Percentiles rank a stretch among this genome's conserved stretches.
phyloP scores from a whole-genome alignment of 2,888 invertebrate species.

The Synanthedon vespiformis region DNA sequence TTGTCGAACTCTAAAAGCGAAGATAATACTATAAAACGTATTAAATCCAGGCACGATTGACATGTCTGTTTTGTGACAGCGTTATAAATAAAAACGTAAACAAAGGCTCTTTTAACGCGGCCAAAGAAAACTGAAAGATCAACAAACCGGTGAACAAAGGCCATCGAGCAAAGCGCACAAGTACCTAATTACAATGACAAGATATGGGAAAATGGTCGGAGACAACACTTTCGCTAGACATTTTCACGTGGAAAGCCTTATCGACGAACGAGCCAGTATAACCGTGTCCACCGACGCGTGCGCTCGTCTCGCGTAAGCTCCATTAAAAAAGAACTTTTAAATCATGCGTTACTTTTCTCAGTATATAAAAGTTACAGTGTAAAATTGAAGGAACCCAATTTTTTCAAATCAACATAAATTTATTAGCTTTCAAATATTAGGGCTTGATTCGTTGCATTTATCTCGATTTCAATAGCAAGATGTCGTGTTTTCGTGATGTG shows the following conservation, averaged over 20 bases:
- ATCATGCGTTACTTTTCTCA: too few species aligned
- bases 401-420: too few species aligned
- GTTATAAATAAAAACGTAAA: slow-evolving; percentile 2
- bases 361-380: too few species aligned
- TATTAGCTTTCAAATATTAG: too few species aligned
- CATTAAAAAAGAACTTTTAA: too few species aligned
- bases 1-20: too few species aligned
- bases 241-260: slow-evolving; percentile 46
- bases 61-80: slow-evolving; percentile 3
- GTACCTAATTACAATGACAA: slow-evolving; percentile 9
- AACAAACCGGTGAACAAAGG: slow-evolving; percentile 12
- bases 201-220: slow-evolving; percentile 19
- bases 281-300: slow-evolving; percentile 26
- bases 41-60: too few species aligned
- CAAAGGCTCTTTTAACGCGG: neutral
- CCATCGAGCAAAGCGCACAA: neutral
- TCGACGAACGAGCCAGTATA: slow-evolving; percentile 32
- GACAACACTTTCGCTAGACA: slow-evolving; percentile 45
- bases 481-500: too few species aligned
- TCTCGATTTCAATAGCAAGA: too few species aligned
- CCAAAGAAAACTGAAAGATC: slow-evolving; percentile 8
- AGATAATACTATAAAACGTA: too few species aligned
- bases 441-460: too few species aligned
- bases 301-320: slow-evolving; percentile 18
- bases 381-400: too few species aligned